phyloP scores from a whole-genome alignment of 2,113 vertebrate species.

The Suncus etruscus region DNA sequence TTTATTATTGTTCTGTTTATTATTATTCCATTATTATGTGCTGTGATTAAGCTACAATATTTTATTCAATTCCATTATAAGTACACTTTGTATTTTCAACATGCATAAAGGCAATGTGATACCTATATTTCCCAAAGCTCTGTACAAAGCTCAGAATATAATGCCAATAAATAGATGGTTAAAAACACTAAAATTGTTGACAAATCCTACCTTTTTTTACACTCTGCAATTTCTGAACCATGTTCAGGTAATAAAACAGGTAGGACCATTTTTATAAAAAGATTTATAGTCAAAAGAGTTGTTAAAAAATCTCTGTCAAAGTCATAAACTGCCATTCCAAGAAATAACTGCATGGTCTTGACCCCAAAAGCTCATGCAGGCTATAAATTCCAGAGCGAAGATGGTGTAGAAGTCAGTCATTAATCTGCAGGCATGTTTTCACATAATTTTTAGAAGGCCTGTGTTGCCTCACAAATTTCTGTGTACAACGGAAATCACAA shows the following conservation, averaged over 20 bases:
- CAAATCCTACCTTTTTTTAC: slow-evolving; percentile 57
- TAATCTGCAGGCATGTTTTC: slow-evolving; percentile 48
- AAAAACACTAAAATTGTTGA: slow-evolving; percentile 63
- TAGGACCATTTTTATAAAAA: slow-evolving; percentile 56
- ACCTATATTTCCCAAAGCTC: neutral
- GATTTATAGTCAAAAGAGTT: slow-evolving; percentile 72
- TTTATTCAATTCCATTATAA: slow-evolving; percentile 44
- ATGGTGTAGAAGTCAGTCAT: slow-evolving; percentile 54
- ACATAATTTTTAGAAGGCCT: slow-evolving; percentile 66
- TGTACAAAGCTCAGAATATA: neutral
- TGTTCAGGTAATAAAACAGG: slow-evolving; percentile 58
- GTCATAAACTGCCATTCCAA: slow-evolving; percentile 72
- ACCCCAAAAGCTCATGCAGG: slow-evolving; percentile 44
- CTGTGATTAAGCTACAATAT: neutral
- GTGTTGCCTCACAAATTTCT: slow-evolving; percentile 64
- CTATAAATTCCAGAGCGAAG: slow-evolving; percentile 70
- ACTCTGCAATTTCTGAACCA: slow-evolving; percentile 56
- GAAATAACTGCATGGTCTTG: slow-evolving; percentile 71
- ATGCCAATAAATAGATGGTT: slow-evolving; percentile 44
- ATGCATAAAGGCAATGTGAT: slow-evolving; percentile 26
- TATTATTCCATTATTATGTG: slow-evolving; percentile 1
- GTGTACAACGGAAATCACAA: slow-evolving; percentile 16
- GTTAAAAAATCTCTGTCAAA: slow-evolving; percentile 73
- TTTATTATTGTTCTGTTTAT: neutral
- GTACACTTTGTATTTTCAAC: neutral